phyloP scores from a whole-genome alignment of 2,888 invertebrate genomes.

The Psylliodes chrysocephalus region DNA sequence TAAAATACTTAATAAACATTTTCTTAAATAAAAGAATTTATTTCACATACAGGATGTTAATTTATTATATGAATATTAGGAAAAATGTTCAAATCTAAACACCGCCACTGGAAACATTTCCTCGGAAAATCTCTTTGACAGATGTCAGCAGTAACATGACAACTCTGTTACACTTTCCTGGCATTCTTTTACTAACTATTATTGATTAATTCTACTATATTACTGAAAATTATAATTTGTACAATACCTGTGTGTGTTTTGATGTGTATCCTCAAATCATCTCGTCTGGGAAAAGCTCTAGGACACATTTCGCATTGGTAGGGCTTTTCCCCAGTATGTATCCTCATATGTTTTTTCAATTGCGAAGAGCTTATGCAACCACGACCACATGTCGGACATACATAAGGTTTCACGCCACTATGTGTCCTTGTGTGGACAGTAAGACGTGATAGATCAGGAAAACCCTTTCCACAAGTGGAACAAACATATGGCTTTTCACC shows the following conservation, averaged over 20 bases:
- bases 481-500: conserved; percentile 63
- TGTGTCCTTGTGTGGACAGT: conserved; percentile 66
- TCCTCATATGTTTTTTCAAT: conserved; percentile 64
- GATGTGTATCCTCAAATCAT: conserved; percentile 60
- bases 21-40: too few species aligned
- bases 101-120: too few species aligned
- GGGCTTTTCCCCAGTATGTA: conserved; percentile 65
- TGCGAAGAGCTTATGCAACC: conserved; percentile 63
- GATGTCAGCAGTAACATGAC: background rate
- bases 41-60: too few species aligned
- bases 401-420: conserved; percentile 64
- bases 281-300: conserved; percentile 56
- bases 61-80: too few species aligned
- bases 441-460: conserved; percentile 66
- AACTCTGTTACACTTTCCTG: background rate
- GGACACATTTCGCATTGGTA: conserved; percentile 61
- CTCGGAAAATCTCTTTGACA: too few species aligned
- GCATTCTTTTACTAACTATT: too few species aligned
- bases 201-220: too few species aligned
- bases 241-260: conserved; percentile 60
- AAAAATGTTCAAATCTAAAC: too few species aligned
- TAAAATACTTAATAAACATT: too few species aligned
- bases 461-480: conserved; percentile 64
- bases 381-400: conserved; percentile 59
- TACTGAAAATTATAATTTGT: too few species aligned